Base-by-base conservation (phyloP, 2,113 vertebrate species). In the Etia nguti region DNA sequence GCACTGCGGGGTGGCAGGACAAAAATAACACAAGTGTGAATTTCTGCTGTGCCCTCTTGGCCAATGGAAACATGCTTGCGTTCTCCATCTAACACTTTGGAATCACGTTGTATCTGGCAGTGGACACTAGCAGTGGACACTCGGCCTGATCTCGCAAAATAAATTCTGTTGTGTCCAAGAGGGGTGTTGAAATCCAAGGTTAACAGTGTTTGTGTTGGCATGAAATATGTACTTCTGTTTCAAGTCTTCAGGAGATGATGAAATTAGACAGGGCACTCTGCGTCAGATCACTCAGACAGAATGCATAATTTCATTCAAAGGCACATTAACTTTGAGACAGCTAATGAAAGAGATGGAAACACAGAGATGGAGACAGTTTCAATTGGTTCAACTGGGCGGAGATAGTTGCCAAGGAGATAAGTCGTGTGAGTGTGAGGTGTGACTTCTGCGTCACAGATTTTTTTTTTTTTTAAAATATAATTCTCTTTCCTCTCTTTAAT, bases 351-450 rank as follows among this genome's bases (percentile, higher is more conserved):
- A 82, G 79, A 88, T 73, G 85, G 68, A 90, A 82, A 87, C 34
- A 34, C 43, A 65, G 70, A 77, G 84, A 83, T 60, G 2, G 70
- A 80, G 87, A 84, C 84, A 3, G 54, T 82, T 94, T 88, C 83
- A 89, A 90, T 79, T 85, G 82, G 79, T 81, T 46, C 57, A 86
- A 77, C 56, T 59, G 43, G 88, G 79, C 8, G 48, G 92, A 89
- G 90, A 89, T 82, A 80, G 95, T 96, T 96, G 93, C 93, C 93
- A 94, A 57, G 93, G 95, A 94, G 95, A 95, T 92, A 83, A 92
- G 82, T 94, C 91, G 79, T 90, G 80, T 11, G 81, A 88, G 81
- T 83, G 34, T 57, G 89, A 96, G 94, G 87, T 93, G 92, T 92
- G 93, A 95, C 89, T 86, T 79, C 36, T 88, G 88, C 87, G 46